Evolutionary conservation across 2,113 vertebrate genomes (phyloP).

Genomic region (Ictidomys tridecemlineatus): DNA sequence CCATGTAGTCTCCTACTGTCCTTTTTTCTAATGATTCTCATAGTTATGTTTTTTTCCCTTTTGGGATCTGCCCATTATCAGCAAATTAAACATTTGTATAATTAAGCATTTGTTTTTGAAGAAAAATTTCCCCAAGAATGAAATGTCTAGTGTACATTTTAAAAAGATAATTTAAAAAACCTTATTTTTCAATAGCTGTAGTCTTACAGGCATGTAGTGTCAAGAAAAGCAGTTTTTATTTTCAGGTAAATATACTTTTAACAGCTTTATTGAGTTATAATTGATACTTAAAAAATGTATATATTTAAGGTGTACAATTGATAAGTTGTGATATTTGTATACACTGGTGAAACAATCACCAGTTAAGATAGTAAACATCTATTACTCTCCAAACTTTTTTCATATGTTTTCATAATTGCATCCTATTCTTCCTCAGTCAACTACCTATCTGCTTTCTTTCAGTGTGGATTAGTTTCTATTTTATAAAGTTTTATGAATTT

Average conservation of each 20-base stretch:
- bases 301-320: background rate
- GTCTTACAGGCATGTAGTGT: background rate
- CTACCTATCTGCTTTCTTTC: background rate
- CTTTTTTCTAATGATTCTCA: background rate
- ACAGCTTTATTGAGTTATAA: background rate
- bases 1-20: background rate
- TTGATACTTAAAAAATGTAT: background rate
- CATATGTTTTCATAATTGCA: background rate
- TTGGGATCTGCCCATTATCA: background rate
- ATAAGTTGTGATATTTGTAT: background rate
- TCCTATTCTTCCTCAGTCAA: background rate
- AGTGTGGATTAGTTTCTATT: background rate
- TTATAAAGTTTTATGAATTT: background rate
- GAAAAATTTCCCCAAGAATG: background rate
- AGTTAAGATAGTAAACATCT: background rate
- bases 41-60: background rate
- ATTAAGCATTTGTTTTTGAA: background rate
- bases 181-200: background rate
- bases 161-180: background rate
- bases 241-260: background rate
- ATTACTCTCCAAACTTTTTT: background rate
- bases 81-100: background rate
- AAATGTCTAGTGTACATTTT: background rate
- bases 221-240: background rate
- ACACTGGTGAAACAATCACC: too few species aligned